Conservation (phyloP, 2,888 invertebrate species). For the Chrysolina oricalcia region DNA sequence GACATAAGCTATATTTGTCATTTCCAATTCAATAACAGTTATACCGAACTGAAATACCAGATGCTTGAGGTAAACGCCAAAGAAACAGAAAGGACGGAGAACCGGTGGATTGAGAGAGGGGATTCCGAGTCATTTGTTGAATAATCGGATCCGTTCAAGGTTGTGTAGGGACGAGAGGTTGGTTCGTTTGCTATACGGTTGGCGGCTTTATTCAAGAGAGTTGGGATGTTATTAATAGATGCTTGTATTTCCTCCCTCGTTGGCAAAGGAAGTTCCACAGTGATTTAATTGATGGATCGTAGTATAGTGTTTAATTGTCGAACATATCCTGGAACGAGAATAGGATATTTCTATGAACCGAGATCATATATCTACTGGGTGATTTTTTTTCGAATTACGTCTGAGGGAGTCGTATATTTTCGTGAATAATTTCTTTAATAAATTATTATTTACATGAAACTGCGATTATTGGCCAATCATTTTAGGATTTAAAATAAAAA, state of each 20-base stretch:
- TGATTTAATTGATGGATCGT: too few species aligned
- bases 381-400: too few species aligned
- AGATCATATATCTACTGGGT: too few species aligned
- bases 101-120: constrained; percentile 47
- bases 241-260: not conserved
- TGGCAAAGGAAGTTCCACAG: too few species aligned
- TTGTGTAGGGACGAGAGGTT: constrained; percentile 27
- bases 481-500: too few species aligned
- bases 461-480: too few species aligned
- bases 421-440: too few species aligned
- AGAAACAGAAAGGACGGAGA: constrained; percentile 51
- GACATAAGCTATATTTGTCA: constrained; percentile 5
- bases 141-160: constrained; percentile 45
- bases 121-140: constrained; percentile 47
- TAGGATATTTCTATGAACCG: too few species aligned
- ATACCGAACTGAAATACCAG: constrained; percentile 42
- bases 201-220: not conserved
- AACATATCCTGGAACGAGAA: too few species aligned
- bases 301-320: too few species aligned
- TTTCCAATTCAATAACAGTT: constrained; percentile 38
- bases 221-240: not conserved
- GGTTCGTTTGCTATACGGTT: not conserved
- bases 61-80: constrained; percentile 41
- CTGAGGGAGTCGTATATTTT: too few species aligned
- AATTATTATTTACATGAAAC: too few species aligned